A percentile compares a stretch with the other conserved stretches of the same genome.
phyloP scores from a whole-genome alignment of 2,113 vertebrate species.

The Ammospiza caudacuta region DNA sequence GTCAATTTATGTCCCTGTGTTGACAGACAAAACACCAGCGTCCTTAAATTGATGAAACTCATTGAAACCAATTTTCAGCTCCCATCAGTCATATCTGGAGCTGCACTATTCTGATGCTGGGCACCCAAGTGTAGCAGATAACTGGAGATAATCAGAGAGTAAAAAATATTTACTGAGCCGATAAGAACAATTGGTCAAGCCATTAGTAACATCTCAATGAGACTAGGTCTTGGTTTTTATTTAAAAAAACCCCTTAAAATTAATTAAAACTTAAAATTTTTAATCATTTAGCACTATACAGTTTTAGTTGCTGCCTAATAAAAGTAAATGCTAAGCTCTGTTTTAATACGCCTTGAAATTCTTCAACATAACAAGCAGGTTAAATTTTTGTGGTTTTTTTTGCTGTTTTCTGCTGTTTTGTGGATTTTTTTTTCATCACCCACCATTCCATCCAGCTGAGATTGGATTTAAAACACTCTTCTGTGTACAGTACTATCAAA shows the following conservation, averaged over 20 bases:
- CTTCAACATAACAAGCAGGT: neutral
- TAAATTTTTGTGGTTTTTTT: neutral
- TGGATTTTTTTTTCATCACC: fast-evolving
- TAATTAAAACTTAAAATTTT: fast-evolving
- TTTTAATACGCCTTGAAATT: neutral
- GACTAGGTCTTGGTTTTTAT: neutral
- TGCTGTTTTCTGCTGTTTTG: neutral
- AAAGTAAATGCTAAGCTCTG: neutral
- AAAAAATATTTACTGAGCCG: neutral
- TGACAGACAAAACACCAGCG: neutral
- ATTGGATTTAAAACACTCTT: neutral
- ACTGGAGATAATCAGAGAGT: neutral
- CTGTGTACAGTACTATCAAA: neutral
- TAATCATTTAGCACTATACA: neutral
- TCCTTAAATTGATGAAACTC: slow-evolving; percentile 9
- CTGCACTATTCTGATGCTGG: neutral
- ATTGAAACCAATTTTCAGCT: slow-evolving; percentile 14
- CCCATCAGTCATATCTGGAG: neutral
- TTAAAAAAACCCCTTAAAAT: neutral
- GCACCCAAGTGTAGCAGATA: neutral
- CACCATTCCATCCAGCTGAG: neutral
- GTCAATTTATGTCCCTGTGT: neutral
- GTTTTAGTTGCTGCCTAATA: neutral
- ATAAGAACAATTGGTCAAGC: neutral
- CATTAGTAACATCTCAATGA: neutral